These are phyloP conservation scores for Halcyon leucocephala DNA, from an alignment of 2,797 vertebrate genomes.

Conservation along the genomic window DNA sequence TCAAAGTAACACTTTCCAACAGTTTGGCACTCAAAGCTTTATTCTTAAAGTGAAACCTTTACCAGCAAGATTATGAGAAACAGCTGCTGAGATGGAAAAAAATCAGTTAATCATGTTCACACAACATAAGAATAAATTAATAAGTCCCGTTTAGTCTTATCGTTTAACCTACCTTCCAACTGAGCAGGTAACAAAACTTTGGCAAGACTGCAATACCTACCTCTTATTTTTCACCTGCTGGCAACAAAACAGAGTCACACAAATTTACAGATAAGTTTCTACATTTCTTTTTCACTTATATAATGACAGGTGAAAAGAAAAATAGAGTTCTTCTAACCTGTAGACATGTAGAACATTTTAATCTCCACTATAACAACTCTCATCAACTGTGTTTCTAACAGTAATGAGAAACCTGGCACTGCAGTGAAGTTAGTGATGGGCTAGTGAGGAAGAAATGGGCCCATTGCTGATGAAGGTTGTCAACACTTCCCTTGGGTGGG, in stretches of 20 bases:
- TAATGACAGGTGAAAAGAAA: neutral
- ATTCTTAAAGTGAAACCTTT: neutral
- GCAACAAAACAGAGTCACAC: neutral
- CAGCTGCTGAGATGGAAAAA: neutral
- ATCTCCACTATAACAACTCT: neutral
- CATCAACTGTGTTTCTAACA: neutral
- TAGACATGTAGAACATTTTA: neutral
- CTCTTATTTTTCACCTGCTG: neutral
- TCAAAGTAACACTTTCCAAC: neutral
- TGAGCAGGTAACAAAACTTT: neutral
- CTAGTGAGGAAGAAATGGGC: neutral
- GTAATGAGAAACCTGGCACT: neutral
- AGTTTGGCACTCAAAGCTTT: neutral
- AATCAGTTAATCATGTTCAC: neutral
- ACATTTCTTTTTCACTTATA: neutral
- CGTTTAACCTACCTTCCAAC: neutral
- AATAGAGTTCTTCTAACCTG: neutral
- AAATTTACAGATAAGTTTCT: neutral
- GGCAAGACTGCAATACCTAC: neutral
- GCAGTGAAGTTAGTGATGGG: neutral
- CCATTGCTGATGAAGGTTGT: neutral
- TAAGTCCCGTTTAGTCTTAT: neutral
- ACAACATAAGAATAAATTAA: neutral
- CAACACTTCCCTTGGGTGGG: neutral
- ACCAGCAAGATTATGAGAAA: neutral